phyloP scores from a whole-genome alignment of 2,888 invertebrate species.

The Acanthosepion pharaonis region DNA sequence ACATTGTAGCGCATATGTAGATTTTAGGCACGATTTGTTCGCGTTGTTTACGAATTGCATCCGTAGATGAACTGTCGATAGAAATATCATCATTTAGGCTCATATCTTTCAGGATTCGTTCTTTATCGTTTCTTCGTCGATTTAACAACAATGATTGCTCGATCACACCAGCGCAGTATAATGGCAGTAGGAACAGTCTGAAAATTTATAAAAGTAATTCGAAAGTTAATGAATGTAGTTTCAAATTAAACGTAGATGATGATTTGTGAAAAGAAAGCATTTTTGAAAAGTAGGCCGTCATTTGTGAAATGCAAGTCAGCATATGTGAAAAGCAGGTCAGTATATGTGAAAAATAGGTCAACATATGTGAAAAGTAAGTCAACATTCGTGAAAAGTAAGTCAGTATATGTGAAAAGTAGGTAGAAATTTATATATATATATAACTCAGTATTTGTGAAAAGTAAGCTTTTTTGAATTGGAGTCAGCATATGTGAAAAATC shows the following conservation, averaged over 20 bases:
- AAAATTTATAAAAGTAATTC: not conserved
- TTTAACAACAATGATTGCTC: conserved; percentile 96
- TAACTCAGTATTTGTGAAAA: too few relatives aligned
- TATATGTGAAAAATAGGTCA: too few relatives aligned
- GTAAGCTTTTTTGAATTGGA: too few relatives aligned
- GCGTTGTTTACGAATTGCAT: conserved; percentile 56
- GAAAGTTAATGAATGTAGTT: not conserved
- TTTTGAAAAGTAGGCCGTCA: too few relatives aligned
- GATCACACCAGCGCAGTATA: conserved; percentile 91
- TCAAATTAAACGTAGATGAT: not conserved
- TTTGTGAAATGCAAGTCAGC: too few relatives aligned
- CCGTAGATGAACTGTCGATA: conserved; percentile 58
- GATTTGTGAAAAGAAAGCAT: not conserved
- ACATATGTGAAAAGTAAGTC: too few relatives aligned
- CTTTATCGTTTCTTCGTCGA: conserved; percentile 88
- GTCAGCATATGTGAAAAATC: too few relatives aligned
- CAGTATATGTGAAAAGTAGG: too few relatives aligned
- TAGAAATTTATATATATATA: too few relatives aligned
- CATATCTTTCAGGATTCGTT: conserved; percentile 58
- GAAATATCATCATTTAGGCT: conserved; percentile 57
- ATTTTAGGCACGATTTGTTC: conserved; percentile 64
- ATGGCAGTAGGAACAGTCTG: conserved; percentile 88
- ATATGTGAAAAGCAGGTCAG: too few relatives aligned
- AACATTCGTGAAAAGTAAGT: too few relatives aligned
- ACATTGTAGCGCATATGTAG: conserved; percentile 72